Evolutionary conservation across 2,113 vertebrate species (phyloP).

Genomic region (Lasiurus cinereus): DNA sequence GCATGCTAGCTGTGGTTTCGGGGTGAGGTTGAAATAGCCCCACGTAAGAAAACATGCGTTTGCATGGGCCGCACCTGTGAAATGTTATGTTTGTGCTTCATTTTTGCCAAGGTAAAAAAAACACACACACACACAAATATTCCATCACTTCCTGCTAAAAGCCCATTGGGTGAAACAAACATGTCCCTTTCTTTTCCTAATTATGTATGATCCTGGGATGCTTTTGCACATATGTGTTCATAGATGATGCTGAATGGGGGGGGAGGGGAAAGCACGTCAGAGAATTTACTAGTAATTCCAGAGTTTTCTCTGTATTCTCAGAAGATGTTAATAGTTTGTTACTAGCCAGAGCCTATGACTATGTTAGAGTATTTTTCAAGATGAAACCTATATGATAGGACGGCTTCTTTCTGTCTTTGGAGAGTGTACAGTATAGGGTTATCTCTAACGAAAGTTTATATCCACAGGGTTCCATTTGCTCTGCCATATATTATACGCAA

Average conservation of each 20-base stretch:
- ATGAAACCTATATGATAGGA: conserved; percentile 86
- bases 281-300: conserved; percentile 78
- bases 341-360: conserved; percentile 85
- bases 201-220: conserved; percentile 49
- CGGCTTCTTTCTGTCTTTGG: conserved; percentile 81
- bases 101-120: conserved; percentile 80
- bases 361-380: conserved; percentile 87
- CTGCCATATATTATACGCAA: conserved; percentile 83
- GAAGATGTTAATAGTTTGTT: conserved; percentile 86
- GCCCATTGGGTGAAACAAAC: conserved; percentile 79
- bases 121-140: conserved; percentile 48
- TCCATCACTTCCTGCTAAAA: conserved; percentile 79
- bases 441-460: conserved; percentile 79
- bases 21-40: conserved; percentile 74
- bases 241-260: conserved; percentile 66
- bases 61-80: conserved; percentile 88
- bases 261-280: conserved; percentile 15
- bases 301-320: conserved; percentile 82
- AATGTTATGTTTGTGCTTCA: conserved; percentile 79
- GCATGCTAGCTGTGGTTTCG: conserved; percentile 86
- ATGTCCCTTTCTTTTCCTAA: conserved; percentile 75
- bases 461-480: conserved; percentile 80
- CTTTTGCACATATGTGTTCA: conserved; percentile 74
- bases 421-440: conserved; percentile 83
- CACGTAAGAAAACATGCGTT: conserved; percentile 83